A percentile compares a stretch with the other conserved stretches of the same genome.
These are phyloP conservation scores for Percina caprodes DNA, from an alignment of 2,113 vertebrate species.

Conservation along the genomic window DNA sequence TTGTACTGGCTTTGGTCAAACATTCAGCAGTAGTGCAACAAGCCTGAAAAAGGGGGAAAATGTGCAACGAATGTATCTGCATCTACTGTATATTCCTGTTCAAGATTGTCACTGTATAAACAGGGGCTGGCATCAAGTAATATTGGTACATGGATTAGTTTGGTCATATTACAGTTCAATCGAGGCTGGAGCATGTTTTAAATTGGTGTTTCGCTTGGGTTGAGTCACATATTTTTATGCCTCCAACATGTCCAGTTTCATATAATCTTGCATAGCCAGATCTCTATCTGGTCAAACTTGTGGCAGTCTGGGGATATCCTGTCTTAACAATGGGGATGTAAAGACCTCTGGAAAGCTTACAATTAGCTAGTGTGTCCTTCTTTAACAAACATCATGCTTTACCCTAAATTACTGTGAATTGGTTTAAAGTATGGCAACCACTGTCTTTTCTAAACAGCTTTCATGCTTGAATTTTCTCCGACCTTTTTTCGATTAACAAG, in stretches of 20 bases:
- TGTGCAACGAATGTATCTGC: not conserved
- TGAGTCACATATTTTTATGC: not conserved
- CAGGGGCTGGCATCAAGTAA: not conserved
- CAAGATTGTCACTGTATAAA: not conserved
- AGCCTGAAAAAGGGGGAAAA: not conserved
- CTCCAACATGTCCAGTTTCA: not conserved
- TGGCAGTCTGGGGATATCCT: not conserved
- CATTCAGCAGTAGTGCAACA: not conserved
- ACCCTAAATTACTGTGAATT: not conserved
- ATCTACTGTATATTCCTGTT: not conserved
- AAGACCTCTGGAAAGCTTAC: not conserved
- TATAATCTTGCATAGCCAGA: constrained; percentile 15
- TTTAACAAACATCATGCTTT: not conserved
- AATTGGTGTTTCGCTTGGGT: not conserved
- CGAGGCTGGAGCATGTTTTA: not conserved
- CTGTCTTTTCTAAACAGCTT: not conserved
- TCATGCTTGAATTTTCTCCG: not conserved
- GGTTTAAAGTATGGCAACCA: not conserved
- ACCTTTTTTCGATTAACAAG: not conserved
- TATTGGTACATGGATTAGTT: constrained; percentile 5
- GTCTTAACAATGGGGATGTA: not conserved
- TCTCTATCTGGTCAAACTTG: not conserved
- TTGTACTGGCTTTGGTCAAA: not conserved
- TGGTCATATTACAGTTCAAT: constrained; percentile 11
- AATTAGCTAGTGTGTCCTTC: not conserved